phyloP scores from a whole-genome alignment of 2,113 vertebrate species.

The Rhinolophus ferrumequinum region DNA sequence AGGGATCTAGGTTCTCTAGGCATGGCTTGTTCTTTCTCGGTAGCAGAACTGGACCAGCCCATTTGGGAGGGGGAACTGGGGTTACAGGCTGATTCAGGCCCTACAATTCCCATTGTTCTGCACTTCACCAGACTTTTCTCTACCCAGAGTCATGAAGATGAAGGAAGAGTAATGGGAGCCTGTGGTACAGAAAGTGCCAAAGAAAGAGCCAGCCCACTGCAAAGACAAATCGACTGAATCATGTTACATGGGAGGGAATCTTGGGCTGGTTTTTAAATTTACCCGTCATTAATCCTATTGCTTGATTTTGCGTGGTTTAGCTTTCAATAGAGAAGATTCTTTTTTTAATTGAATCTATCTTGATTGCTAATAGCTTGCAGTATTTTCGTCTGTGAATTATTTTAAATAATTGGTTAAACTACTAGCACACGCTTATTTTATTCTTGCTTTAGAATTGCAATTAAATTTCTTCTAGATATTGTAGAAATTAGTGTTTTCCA shows the following conservation, averaged over 20 bases:
- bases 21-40: neutral
- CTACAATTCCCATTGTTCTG: neutral
- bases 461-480: neutral
- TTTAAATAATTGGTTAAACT: neutral
- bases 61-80: neutral
- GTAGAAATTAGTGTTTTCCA: slow-evolving; percentile 7
- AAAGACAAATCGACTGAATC: neutral
- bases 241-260: neutral
- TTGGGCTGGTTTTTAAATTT: neutral
- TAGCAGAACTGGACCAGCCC: neutral
- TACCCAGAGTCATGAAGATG: neutral
- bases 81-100: neutral
- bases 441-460: slow-evolving; percentile 46
- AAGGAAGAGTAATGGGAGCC: neutral
- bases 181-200: neutral
- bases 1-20: slow-evolving; percentile 44
- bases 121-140: neutral
- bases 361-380: neutral
- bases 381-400: neutral
- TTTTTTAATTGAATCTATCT: neutral
- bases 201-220: neutral
- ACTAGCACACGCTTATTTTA: neutral
- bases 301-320: neutral
- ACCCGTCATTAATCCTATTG: neutral
- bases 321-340: neutral